phyloP scores from a whole-genome alignment of 2,113 vertebrate species.

The Strigops habroptila region DNA sequence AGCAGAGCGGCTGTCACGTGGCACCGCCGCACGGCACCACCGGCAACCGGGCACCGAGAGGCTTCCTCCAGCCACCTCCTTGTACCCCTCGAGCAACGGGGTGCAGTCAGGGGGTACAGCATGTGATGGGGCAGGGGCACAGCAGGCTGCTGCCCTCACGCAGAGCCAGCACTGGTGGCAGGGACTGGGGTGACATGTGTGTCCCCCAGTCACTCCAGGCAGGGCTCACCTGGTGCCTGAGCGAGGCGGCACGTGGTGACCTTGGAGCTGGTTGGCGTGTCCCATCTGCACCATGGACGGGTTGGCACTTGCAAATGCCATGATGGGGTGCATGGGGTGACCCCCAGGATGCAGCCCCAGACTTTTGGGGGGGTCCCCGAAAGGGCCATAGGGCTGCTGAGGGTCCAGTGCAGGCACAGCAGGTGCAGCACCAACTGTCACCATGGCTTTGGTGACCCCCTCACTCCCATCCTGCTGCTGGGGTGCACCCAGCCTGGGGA shows the following conservation, averaged over 20 bases:
- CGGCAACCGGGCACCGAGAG: neutral
- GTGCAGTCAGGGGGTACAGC: rapidly evolving
- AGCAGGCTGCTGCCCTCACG: too few species aligned
- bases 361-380: neutral
- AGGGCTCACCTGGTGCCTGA: neutral
- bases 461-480: neutral
- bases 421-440: neutral
- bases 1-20: neutral
- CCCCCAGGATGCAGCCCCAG: neutral
- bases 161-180: neutral
- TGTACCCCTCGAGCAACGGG: neutral
- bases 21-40: neutral
- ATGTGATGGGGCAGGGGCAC: neutral
- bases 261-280: neutral
- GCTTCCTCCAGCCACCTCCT: neutral
- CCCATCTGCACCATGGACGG: rapidly evolving
- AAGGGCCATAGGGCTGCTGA: rapidly evolving
- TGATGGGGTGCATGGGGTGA: neutral
- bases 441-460: neutral
- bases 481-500: neutral
- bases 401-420: rapidly evolving
- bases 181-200: neutral
- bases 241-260: rapidly evolving
- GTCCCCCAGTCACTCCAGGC: too few species aligned
- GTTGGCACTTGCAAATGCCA: neutral